These are phyloP conservation scores for Lemur catta DNA, from an alignment of 2,797 vertebrate genomes.

Conservation along the genomic window DNA sequence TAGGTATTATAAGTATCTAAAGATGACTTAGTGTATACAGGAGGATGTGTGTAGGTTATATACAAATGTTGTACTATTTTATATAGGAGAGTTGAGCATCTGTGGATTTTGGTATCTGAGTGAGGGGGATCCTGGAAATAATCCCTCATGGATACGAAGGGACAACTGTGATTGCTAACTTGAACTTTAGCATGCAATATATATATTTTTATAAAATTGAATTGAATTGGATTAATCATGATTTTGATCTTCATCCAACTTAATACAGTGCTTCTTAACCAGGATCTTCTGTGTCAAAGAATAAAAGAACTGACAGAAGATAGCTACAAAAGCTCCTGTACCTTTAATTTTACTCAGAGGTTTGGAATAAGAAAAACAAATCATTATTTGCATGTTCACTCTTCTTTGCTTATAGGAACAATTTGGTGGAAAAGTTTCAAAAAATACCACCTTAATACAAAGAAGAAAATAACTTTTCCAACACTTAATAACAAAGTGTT, in stretches of 20 bases:
- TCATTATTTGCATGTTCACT: conserved; percentile 48
- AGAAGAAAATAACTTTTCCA: conserved; percentile 66
- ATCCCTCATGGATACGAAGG: not conserved
- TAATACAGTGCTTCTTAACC: not conserved
- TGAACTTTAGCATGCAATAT: not conserved
- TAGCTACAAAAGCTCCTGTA: not conserved
- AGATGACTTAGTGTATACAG: not conserved
- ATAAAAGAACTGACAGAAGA: not conserved
- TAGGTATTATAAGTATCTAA: not conserved
- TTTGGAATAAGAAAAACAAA: conserved; percentile 47
- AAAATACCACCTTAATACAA: conserved; percentile 51
- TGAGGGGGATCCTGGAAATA: not conserved
- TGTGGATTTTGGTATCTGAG: not conserved
- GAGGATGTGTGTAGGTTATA: not conserved
- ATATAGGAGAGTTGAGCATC: not conserved
- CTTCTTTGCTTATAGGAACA: conserved; percentile 41
- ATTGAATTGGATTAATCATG: not conserved
- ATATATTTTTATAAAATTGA: not conserved
- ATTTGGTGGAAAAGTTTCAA: conserved; percentile 54
- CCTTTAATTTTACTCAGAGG: conserved; percentile 44
- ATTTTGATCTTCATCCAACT: conserved; percentile 37
- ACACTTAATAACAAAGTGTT: conserved; percentile 52
- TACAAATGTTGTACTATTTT: not conserved
- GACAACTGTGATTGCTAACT: not conserved
- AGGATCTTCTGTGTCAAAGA: not conserved